Evolutionary conservation across 2,888 invertebrate species (phyloP).

Genomic region (Andrena minutula): DNA sequence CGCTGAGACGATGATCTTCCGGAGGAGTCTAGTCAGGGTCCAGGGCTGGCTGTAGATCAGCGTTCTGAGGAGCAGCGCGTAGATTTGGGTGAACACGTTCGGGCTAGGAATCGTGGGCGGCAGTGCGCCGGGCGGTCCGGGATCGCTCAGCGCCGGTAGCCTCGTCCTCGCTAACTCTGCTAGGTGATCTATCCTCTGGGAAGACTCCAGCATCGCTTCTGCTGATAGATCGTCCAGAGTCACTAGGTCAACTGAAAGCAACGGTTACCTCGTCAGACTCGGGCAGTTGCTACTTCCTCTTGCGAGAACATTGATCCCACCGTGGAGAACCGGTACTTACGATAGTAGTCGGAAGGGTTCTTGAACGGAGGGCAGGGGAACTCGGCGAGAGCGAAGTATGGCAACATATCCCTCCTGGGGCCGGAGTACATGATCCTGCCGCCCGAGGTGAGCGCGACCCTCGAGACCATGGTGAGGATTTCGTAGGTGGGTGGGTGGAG

Average conservation of each 20-base stretch:
- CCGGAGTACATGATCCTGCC: constrained; percentile 97
- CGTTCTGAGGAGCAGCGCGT: constrained; percentile 88
- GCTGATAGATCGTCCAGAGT: constrained; percentile 97
- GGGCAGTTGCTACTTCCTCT: neutral
- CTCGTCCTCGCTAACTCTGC: constrained; percentile 92
- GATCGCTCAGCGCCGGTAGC: constrained; percentile 88
- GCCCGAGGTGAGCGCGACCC: constrained; percentile 94
- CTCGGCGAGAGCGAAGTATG: constrained; percentile 94
- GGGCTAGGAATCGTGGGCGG: constrained; percentile 89
- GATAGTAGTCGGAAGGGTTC: constrained; percentile 98
- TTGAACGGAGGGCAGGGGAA: constrained; percentile 98
- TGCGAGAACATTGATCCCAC: neutral
- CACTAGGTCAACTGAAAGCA: constrained; percentile 93
- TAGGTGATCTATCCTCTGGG: constrained; percentile 95
- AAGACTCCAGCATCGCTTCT: constrained; percentile 97
- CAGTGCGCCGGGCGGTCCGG: constrained; percentile 92
- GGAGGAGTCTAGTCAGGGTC: constrained; percentile 92
- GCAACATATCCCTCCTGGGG: constrained; percentile 94
- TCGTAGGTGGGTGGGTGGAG: constrained; percentile 98
- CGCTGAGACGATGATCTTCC: constrained; percentile 92
- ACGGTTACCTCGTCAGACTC: neutral
- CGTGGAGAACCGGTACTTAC: constrained; percentile 87
- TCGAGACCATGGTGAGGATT: constrained; percentile 96
- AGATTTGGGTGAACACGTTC: constrained; percentile 89
- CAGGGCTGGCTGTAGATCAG: constrained; percentile 94